Evolutionary conservation across 2,797 vertebrate species (phyloP).

Genomic region (Clamator glandarius): DNA sequence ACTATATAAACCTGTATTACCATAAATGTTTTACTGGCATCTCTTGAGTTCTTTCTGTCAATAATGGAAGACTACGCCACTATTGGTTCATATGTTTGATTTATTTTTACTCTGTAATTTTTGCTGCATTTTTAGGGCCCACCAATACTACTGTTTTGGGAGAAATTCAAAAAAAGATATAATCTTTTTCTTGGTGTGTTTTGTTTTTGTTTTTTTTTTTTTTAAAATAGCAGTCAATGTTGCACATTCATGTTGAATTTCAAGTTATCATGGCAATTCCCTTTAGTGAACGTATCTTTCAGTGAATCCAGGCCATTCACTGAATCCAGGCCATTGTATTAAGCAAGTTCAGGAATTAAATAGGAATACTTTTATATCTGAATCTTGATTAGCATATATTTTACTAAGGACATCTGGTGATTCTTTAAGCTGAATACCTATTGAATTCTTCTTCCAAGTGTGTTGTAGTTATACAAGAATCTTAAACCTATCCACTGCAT

Average conservation of each 20-base stretch:
- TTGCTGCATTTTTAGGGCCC: neutral
- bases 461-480: neutral
- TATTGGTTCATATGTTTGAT: neutral
- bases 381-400: neutral
- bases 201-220: neutral
- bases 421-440: neutral
- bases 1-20: neutral
- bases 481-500: neutral
- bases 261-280: neutral
- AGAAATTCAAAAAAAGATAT: neutral
- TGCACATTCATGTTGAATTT: neutral
- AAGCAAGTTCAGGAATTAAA: neutral
- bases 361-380: neutral
- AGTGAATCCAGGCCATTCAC: neutral
- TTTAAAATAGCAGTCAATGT: neutral
- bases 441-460: neutral
- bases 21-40: neutral
- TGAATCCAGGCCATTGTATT: neutral
- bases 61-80: neutral
- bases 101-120: neutral
- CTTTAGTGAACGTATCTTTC: neutral
- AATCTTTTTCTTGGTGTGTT: neutral
- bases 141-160: neutral
- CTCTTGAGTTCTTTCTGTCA: neutral
- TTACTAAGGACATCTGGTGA: neutral